Evolutionary conservation across 2,113 vertebrate genomes (phyloP), one percentile per base, ranked within the genome.

Genomic region (Lagopus muta): DNA sequence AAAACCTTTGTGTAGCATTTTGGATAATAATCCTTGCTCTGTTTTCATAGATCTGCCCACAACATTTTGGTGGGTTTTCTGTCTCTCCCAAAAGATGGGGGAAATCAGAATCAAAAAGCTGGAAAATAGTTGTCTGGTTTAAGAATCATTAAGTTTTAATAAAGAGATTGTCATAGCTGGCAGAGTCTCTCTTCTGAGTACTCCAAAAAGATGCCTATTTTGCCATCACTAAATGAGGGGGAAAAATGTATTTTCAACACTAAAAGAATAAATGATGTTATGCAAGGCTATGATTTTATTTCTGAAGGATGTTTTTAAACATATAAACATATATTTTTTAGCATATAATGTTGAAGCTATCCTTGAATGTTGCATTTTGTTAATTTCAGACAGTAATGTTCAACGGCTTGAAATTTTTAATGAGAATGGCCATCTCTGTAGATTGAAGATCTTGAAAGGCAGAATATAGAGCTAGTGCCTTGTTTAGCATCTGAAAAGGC

Each of bases 321-420:
- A 40, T 40, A 40, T 40, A 40, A 40, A 40, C 40, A 40, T 40
- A 40, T 40, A 40, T 40, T 40, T 40, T 40, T 92, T 92, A 81
- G n/a, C 54, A 89, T 79, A 85, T 86, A 92, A 83, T 54, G 8
- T 90, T 91, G 65, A 94, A 92, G 66, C 36, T 86, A 88, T 48
- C 30, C 75, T 94, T 76, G 82, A 85, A 94, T 71, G 30, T 14
- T 83, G 36, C 54, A 45, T 91, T 95, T 94, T 83, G n/a, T 94
- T 97, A 92, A 95, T 93, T 91, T 88, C 75, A 97, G 71, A 91
- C 40, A 93, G 70, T 94, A 93, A 96, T 95, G 82, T 95, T 98
- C 96, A 97, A 92, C 89, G 77, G 50, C 60, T 97, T 97, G 93
- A 97, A 92, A 87, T 15, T 95, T 97, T 97, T 96, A 97, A 97